Evolutionary conservation across 1,140 invertebrate species (phyloP).

Genomic region (Sycobia sp.): DNA sequence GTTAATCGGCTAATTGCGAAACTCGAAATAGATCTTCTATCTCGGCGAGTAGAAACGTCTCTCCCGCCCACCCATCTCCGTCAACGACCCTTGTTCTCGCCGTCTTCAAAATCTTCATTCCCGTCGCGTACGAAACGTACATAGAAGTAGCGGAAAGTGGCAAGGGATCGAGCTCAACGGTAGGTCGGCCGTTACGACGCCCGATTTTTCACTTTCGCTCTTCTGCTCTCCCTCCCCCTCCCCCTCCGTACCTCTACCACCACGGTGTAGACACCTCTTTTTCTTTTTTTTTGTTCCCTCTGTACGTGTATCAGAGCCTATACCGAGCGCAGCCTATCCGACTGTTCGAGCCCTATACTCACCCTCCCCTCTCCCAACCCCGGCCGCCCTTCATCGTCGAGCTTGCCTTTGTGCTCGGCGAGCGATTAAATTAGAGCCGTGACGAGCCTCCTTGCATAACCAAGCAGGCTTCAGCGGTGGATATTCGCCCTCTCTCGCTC

Average conservation of each 20-base stretch:
- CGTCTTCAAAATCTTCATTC: background rate
- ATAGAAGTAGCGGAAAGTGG: background rate
- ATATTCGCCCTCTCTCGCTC: no score
- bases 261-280: no score
- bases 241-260: background rate
- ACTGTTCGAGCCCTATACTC: background rate
- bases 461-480: background rate
- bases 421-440: constrained; percentile 18
- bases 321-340: background rate
- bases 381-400: no score
- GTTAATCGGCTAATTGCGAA: no score
- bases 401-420: constrained; percentile 1
- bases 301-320: background rate
- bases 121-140: background rate
- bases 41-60: background rate
- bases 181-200: background rate
- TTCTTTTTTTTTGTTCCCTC: background rate
- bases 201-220: constrained; percentile 28
- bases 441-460: constrained; percentile 10
- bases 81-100: background rate
- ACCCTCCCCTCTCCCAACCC: no score
- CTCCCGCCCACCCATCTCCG: background rate
- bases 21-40: no score
- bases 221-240: background rate
- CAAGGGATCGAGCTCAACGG: no score